Evolutionary conservation across 92 coral and sea anemone genomes (phyloP), one percentile per base, ranked within the genome.

Genomic region (Meandrina meandrites): DNA sequence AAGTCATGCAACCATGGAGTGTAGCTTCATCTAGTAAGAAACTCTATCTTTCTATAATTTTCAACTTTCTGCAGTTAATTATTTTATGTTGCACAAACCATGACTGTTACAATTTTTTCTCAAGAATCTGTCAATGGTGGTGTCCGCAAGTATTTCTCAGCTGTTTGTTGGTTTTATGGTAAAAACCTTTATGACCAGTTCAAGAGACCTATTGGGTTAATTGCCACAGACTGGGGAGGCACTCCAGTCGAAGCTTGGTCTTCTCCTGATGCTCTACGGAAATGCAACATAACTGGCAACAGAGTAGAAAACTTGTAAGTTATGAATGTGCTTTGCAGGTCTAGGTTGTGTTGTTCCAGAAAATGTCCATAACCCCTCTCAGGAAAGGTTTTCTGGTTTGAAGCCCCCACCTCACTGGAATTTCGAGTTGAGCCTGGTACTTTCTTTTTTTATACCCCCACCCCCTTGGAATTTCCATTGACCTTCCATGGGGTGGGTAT

Each of bases 201-300:
- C 76, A 90, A 91, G 79, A 84, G 89, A 80, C 99, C 99, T 18
- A 74, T 97, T 58, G 99, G 99, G 5, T 79, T 97, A 76, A 84
- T 97, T 47, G 93, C 94, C 32, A 92, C 99, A 16, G 93, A 92
- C 80, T 97, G 99, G 99, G 98, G 99, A 45, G 99, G 99, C 30
- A 97, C 99, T n/a, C 98, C 99, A 14, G 90, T 97, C 28, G 99
- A 97, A 70, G 90, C 95, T 14, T 97, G 99, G 99, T 97, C 99
- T 0, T 97, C 99, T 2, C 94, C 99, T 3, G 99, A 97, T 73
- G 94, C 99, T 60, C 88, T 97, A 35, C 88, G 75, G 51, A 91
- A 78, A 27, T 97, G 99, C 80, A 90, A 92, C 79, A 88, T 92
- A 50, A 93, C 96, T 81, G 84, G 76, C 47, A 79, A 35, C 74